Base-by-base conservation (phyloP, 2,113 vertebrate species). In the Origma solitaria region DNA sequence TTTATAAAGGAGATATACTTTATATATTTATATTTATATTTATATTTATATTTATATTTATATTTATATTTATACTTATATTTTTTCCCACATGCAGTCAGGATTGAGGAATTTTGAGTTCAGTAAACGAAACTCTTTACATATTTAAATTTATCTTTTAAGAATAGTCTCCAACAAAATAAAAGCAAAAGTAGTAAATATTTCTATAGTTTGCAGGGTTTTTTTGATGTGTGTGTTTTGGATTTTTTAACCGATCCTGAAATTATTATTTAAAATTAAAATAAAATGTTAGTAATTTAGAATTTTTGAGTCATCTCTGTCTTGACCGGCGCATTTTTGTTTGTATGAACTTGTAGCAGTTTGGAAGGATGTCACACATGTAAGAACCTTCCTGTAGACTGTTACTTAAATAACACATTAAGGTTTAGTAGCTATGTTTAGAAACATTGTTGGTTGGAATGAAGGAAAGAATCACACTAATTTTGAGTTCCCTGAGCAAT, bases 171-270 rank as follows among this genome's bases (percentile, higher is more conserved):
- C 6, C 38, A 77, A 19, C 4, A 82, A 79, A 90, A 64, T 70
- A 57, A 72, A 62, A 22, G 14, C 10, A 47, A 70, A 64, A 24
- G 0, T 14, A 92, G 7, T 49, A 82, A 24, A 18, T 40, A 53
- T 69, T 80, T 78, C 13, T 53, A 0, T 60, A 12, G 3, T 28
- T 17, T 68, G 2, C 21, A 9, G 14, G 7, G 3, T 0, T 6
- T 33, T 25, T 17, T 27, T 14, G 1, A 3, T 13, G 2, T 56
- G 11, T 31, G 6, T 40, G 14, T 47, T 35, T 64, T n/a, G 50
- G 6, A 5, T 37, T 62, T 71, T 86, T 75, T 8, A 73, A 54
- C 33, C 71, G 16, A 37, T 38, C 14, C 11, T 64, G 70, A 77
- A 71, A 51, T 68, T 22, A 44, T 35, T 50, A 30, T 78, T 42